Evolutionary conservation across 2,113 vertebrate genomes (phyloP), one percentile per base, ranked within the genome.

Genomic region (Nettapus auritus): DNA sequence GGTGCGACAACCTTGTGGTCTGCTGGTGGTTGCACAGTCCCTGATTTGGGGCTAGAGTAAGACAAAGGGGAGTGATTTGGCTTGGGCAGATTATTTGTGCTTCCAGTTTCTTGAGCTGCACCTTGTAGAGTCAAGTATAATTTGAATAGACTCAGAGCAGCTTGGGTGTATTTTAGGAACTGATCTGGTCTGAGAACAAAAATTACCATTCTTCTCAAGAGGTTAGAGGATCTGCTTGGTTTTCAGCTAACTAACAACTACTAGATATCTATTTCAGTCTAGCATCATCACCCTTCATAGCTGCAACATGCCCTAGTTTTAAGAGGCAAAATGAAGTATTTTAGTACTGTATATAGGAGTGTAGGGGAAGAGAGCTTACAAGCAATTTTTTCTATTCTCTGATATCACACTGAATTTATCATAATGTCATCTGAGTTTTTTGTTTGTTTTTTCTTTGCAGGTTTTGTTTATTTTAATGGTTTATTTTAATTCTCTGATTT

Each of bases 401-500:
- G 46, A 59, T 36, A 25, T 74, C 73, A 82, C 63, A 52, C 36
- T 86, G 42, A 46, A 77, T 86, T 80, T 57, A 83, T 96, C 87
- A 74, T 46, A 29, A 23, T 64, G 75, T 55, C 85, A 63, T 86
- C 64, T 46, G 19, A 86, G 55, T 2, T 52, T 42, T 46, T 48
- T 85, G 20, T 85, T 95, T 80, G 50, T 46, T 89, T 83, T 83
- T 78, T 52, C 3, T 86, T 88, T 70, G 52, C 38, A 91, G 75
- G 20, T 63, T 88, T 88, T 74, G 52, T 78, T 48, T 48, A 21
- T 48, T 48, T 48, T 48, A 48, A 48, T 50, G 25, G 21, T 64
- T 89, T 93, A 71, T 82, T 92, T 93, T 80, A 85, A 25, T 80
- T 6, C 42, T 86, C 67, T 88, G 55, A 78, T 91, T 86, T 85